A percentile compares a stretch with the other conserved stretches of the same genome.
phyloP scores from a whole-genome alignment of 2,888 invertebrate genomes.

The Molanna angustata region DNA sequence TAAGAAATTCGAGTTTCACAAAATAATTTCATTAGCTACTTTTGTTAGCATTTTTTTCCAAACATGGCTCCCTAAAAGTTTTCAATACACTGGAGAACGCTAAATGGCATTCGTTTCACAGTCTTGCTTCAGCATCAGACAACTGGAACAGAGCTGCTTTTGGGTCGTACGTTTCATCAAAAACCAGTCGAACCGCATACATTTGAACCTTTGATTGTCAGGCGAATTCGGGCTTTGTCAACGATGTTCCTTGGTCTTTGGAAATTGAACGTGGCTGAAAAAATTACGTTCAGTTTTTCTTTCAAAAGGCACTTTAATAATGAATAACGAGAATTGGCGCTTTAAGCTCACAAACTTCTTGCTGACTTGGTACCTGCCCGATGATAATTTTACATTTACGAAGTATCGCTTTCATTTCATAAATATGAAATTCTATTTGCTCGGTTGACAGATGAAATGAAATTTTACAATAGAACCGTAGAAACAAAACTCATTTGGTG shows the following conservation, averaged over 20 bases:
- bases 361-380: neutral
- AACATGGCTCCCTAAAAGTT: constrained; percentile 6
- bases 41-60: neutral
- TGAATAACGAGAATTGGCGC: constrained; percentile 8
- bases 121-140: no score
- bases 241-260: no score
- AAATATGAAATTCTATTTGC: neutral
- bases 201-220: no score
- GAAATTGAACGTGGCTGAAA: no score
- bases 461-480: neutral
- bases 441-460: neutral
- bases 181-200: no score
- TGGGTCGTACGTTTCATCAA: neutral
- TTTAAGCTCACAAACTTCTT: neutral
- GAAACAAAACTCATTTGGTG: neutral
- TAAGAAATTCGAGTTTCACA: constrained; percentile 4
- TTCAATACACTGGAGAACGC: constrained; percentile 3
- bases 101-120: neutral
- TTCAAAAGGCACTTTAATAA: constrained; percentile 5
- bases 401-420: neutral
- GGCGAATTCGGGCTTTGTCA: no score
- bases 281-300: no score
- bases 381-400: constrained; percentile 8
- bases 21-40: constrained; percentile 13
- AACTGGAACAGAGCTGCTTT: neutral